These are phyloP conservation scores for Oscarella lobularis DNA, from an alignment of 37 sponge, comb jelly and placozoan species.

Conservation along the genomic window DNA sequence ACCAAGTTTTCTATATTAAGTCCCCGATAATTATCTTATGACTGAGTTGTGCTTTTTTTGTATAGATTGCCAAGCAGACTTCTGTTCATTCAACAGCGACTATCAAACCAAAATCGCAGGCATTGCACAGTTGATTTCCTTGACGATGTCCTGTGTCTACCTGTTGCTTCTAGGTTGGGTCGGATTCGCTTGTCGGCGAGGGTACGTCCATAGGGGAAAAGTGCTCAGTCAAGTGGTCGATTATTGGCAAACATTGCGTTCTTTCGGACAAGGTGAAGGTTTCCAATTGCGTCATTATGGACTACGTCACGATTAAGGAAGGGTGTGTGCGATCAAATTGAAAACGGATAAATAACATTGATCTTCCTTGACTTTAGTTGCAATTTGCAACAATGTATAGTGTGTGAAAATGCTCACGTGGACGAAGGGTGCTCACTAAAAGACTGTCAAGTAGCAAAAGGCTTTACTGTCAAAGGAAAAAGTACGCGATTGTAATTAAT, in stretches of 20 bases:
- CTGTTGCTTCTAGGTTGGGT: constrained; percentile 27
- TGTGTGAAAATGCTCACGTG: constrained; percentile 48
- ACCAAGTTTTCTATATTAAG: too few relatives aligned
- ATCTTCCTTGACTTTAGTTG: constrained; percentile 22
- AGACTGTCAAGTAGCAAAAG: constrained; percentile 55
- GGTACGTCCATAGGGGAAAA: constrained; percentile 32
- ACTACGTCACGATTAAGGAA: constrained; percentile 70
- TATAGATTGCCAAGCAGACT: neutral
- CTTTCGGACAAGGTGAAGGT: constrained; percentile 62
- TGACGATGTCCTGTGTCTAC: neutral
- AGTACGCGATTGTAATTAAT: constrained; percentile 10
- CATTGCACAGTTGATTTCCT: neutral
- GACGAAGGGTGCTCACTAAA: constrained; percentile 44
- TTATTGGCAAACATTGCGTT: constrained; percentile 37
- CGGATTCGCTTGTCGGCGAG: constrained; percentile 43
- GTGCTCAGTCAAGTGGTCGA: constrained; percentile 52
- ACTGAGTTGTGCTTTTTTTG: too few relatives aligned
- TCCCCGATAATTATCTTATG: too few relatives aligned
- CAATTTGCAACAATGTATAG: constrained; percentile 38
- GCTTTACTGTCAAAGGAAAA: constrained; percentile 37
- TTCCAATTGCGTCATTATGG: constrained; percentile 66
- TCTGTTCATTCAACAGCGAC: neutral
- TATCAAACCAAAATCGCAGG: neutral
- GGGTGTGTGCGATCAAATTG: constrained; percentile 4
- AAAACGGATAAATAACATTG: neutral